Percentiles rank a stretch among this genome's conserved stretches.
Conservation (phyloP, 2,888 invertebrate genomes). For the Leucozona laternaria region DNA sequence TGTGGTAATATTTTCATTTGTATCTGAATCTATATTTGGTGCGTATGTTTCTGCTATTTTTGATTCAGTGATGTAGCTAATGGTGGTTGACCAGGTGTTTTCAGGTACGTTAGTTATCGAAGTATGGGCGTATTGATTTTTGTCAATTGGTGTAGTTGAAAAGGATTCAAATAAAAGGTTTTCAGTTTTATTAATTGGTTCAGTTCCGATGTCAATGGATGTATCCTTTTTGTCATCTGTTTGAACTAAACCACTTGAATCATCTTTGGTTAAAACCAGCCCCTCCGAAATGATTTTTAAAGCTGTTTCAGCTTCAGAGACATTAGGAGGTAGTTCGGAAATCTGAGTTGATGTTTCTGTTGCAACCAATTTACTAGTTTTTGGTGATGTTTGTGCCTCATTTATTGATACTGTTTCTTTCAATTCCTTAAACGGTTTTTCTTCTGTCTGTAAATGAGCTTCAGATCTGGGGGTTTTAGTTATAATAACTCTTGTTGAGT, state of each 20-base stretch:
- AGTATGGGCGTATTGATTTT: conserved; percentile 41
- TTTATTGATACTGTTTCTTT: neutral
- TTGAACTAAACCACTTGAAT: neutral
- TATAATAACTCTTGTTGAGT: conserved; percentile 12
- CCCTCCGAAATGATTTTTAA: neutral
- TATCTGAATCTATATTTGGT: neutral
- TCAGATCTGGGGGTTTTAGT: conserved; percentile 74
- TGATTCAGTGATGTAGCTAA: conserved; percentile 58
- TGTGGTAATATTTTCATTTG: neutral
- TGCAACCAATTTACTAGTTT: neutral
- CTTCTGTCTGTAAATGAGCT: conserved; percentile 79
- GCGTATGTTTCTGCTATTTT: neutral
- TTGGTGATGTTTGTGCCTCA: neutral
- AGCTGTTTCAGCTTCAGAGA: neutral
- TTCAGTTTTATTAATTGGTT: conserved; percentile 63
- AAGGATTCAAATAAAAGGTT: conserved; percentile 18
- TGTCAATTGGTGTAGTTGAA: conserved; percentile 28
- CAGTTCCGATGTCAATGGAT: neutral
- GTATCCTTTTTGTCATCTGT: neutral
- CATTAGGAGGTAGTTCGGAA: neutral
- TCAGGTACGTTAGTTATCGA: conserved; percentile 7
- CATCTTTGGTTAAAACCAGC: neutral
- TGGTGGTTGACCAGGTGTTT: conserved; percentile 55
- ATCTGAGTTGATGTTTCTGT: neutral
- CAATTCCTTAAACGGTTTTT: neutral